Evolutionary conservation across 2,888 invertebrate species (phyloP).

Genomic region (Drosophila colorata): DNA sequence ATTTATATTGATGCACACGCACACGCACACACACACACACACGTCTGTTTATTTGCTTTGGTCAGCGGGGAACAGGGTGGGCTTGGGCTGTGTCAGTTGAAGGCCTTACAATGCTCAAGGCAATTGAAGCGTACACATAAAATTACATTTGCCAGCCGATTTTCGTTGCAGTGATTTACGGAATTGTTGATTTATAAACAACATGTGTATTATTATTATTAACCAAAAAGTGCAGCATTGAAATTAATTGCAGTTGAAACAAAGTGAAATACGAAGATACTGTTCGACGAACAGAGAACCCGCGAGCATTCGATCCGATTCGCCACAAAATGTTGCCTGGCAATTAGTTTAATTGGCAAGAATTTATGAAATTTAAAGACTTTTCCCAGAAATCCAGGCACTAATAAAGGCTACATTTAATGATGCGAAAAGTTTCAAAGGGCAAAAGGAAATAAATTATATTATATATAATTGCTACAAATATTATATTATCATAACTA

Average conservation of each 20-base stretch:
- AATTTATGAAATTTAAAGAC: conserved; percentile 26
- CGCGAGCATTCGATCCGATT: conserved; percentile 1
- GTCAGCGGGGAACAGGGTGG: conserved; percentile 3
- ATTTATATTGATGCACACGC: conserved; percentile 72
- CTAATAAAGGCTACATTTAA: conserved; percentile 16
- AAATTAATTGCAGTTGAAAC: conserved; percentile 59
- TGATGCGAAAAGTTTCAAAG: not conserved
- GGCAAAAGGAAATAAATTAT: not conserved
- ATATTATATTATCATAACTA: not conserved
- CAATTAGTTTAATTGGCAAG: conserved; percentile 55
- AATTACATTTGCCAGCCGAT: conserved; percentile 69
- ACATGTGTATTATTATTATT: conserved; percentile 74
- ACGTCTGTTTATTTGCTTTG: conserved; percentile 61
- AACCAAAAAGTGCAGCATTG: conserved; percentile 59
- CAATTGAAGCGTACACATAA: conserved; percentile 72
- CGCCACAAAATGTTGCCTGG: conserved; percentile 26
- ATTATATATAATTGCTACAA: too few species aligned
- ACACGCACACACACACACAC: conserved; percentile 7
- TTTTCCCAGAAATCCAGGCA: conserved; percentile 13
- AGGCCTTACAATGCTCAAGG: conserved; percentile 70
- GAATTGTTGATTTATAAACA: conserved; percentile 76
- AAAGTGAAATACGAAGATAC: conserved; percentile 39
- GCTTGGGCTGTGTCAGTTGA: conserved; percentile 1
- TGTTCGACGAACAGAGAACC: conserved; percentile 2
- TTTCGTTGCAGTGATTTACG: conserved; percentile 67